Percentiles rank a stretch among this genome's conserved stretches.
Evolutionary conservation across 92 coral and sea anemone species (phyloP).

Genomic region (Phenganax marumi): DNA sequence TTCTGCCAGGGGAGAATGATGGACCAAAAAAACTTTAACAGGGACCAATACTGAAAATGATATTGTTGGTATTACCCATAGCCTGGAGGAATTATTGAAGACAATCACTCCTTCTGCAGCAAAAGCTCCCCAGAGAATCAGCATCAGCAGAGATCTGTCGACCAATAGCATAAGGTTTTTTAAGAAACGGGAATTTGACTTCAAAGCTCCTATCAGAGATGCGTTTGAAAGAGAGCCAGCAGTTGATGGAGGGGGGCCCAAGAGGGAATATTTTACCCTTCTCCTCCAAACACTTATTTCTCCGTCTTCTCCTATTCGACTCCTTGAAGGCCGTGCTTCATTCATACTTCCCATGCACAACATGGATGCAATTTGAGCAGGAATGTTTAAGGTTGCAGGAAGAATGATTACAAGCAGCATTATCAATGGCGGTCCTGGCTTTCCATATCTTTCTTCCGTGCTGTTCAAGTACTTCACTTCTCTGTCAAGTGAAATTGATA

Average conservation of each 20-base stretch:
- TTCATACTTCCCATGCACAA: slow-evolving; percentile 53
- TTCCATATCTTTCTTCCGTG: slow-evolving; percentile 50
- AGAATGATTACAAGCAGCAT: slow-evolving; percentile 49
- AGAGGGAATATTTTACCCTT: slow-evolving; percentile 55
- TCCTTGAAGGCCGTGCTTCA: slow-evolving; percentile 50
- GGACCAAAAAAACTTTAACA: too few relatives aligned
- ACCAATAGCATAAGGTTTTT: slow-evolving; percentile 3
- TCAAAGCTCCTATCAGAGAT: background rate
- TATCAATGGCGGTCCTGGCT: slow-evolving; percentile 57
- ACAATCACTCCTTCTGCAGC: slow-evolving; percentile 14
- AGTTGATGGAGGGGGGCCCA: slow-evolving; percentile 61
- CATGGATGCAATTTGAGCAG: slow-evolving; percentile 59
- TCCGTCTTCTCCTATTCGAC: slow-evolving; percentile 39
- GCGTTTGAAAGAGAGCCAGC: slow-evolving; percentile 56
- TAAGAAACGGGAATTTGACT: slow-evolving; percentile 19
- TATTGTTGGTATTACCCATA: background rate
- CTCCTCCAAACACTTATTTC: slow-evolving; percentile 50
- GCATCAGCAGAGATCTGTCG: slow-evolving; percentile 1
- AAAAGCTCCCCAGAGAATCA: slow-evolving; percentile 1
- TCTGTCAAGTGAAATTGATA: slow-evolving; percentile 25
- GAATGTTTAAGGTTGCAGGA: slow-evolving; percentile 55
- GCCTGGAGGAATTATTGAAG: background rate
- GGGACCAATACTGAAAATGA: background rate
- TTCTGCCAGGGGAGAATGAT: too few relatives aligned
- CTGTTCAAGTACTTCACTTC: slow-evolving; percentile 46